phyloP scores from a whole-genome alignment of 2,797 vertebrate genomes.

The Huso huso region DNA sequence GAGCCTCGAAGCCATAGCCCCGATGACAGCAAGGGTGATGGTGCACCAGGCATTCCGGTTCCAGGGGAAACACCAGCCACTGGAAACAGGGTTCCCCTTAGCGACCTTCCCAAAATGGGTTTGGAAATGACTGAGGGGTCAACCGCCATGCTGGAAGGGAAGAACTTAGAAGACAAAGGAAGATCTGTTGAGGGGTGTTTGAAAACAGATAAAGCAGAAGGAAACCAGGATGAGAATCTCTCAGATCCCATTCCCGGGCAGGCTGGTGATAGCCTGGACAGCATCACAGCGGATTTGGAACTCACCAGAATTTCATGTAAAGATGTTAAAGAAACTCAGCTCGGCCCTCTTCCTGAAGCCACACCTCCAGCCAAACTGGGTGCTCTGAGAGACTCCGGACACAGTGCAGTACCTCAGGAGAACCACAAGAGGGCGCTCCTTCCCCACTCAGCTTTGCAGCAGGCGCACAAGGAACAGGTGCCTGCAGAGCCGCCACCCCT shows the following conservation, averaged over 20 bases:
- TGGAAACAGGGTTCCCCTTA: too few relatives aligned
- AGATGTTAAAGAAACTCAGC: too few relatives aligned
- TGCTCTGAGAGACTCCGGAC: not conserved
- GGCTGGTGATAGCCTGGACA: not conserved
- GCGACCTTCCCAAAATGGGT: too few relatives aligned
- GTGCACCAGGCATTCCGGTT: too few relatives aligned
- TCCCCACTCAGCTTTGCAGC: slow-evolving; percentile 43
- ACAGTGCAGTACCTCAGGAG: slow-evolving; percentile 27
- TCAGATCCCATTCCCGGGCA: slow-evolving; percentile 7
- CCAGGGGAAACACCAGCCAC: too few relatives aligned
- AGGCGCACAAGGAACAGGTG: slow-evolving; percentile 58
- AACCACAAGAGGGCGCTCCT: slow-evolving; percentile 52
- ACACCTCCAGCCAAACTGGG: slow-evolving; percentile 2
- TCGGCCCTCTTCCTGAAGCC: not conserved
- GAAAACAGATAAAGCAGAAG: too few relatives aligned
- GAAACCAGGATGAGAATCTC: not conserved
- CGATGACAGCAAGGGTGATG: too few relatives aligned
- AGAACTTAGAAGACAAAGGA: too few relatives aligned
- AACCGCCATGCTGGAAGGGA: too few relatives aligned
- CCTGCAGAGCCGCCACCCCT: slow-evolving; percentile 51
- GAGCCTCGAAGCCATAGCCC: too few relatives aligned
- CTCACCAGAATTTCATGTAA: not conserved
- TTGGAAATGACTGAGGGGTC: too few relatives aligned
- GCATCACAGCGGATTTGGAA: not conserved
- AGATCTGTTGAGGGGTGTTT: too few relatives aligned